A percentile compares a stretch with the other conserved stretches of the same genome.
Conservation (phyloP, 2,797 vertebrate species). For the Lophotriccus pileatus region DNA sequence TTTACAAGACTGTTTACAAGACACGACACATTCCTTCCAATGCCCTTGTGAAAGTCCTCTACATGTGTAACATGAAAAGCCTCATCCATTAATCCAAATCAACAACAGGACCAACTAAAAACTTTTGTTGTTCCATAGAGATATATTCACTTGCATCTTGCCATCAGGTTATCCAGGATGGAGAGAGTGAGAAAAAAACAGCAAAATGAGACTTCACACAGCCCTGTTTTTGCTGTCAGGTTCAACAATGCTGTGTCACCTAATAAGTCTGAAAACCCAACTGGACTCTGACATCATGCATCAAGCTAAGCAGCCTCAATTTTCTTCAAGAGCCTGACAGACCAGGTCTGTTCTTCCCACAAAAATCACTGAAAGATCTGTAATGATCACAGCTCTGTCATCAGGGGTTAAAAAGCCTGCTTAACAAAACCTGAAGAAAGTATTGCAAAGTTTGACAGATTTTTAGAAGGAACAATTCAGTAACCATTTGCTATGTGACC, state of each 20-base stretch:
- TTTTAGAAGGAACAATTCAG: slow-evolving; percentile 31
- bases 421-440: slow-evolving; percentile 27
- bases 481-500: slow-evolving; percentile 44
- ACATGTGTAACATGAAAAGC: neutral
- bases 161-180: neutral
- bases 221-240: neutral
- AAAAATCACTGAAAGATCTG: neutral
- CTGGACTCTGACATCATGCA: neutral
- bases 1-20: neutral
- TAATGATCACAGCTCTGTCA: neutral
- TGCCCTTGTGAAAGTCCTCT: neutral
- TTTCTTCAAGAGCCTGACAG: neutral
- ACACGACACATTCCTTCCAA: neutral
- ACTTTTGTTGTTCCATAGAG: neutral
- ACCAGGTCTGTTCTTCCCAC: slow-evolving; percentile 1
- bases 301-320: slow-evolving; percentile 4
- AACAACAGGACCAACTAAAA: neutral
- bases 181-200: neutral
- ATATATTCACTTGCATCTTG: neutral
- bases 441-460: slow-evolving; percentile 26
- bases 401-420: neutral
- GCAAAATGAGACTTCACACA: neutral
- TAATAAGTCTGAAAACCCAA: slow-evolving; percentile 13
- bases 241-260: neutral
- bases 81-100: neutral